phyloP scores from a whole-genome alignment of 2,113 vertebrate genomes.

The Macrotis lagotis region DNA sequence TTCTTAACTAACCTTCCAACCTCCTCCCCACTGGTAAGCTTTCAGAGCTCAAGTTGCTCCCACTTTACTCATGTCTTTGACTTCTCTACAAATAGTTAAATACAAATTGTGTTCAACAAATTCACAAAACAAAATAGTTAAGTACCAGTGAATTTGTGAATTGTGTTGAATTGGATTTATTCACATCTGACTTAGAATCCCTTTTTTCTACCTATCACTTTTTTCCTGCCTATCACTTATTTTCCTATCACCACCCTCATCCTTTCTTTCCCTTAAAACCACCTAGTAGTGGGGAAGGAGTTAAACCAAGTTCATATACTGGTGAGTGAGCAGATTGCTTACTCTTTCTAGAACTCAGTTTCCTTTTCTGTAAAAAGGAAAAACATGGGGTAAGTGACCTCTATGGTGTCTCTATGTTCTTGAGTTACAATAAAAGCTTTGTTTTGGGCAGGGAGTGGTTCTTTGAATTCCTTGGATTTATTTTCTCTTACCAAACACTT shows the following conservation, averaged over 20 bases:
- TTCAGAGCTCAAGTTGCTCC: neutral
- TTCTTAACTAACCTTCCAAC: neutral
- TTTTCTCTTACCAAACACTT: neutral
- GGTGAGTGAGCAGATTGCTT: neutral
- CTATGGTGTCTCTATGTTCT: neutral
- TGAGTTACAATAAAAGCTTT: neutral
- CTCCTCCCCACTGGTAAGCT: neutral
- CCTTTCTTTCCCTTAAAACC: neutral
- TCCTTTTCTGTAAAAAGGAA: neutral
- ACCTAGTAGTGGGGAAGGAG: neutral
- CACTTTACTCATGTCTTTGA: neutral
- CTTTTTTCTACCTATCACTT: neutral
- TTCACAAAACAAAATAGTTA: no score
- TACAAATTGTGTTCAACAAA: no score
- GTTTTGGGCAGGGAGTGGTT: neutral
- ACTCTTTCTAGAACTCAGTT: neutral
- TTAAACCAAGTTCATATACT: neutral
- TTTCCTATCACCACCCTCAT: neutral
- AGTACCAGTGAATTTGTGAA: no score
- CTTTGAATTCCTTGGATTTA: neutral
- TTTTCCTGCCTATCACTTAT: neutral
- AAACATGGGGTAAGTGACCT: neutral
- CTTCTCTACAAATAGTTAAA: no score
- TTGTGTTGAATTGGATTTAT: neutral
- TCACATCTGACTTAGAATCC: neutral